Conservation (phyloP, 2,888 invertebrate genomes). For the Sthenelais limicola region DNA sequence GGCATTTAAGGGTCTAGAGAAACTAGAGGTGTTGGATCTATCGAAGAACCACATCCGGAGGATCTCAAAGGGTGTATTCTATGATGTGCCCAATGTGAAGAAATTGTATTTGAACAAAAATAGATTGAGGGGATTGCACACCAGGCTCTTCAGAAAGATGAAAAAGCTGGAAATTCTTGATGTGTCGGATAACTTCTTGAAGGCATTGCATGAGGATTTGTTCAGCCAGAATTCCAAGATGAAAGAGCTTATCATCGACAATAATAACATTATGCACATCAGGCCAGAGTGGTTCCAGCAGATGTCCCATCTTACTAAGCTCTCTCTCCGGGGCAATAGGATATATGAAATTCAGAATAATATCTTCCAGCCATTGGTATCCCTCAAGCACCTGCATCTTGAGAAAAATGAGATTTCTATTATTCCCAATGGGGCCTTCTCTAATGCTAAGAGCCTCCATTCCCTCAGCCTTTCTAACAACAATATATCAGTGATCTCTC, state of each 20-base stretch:
- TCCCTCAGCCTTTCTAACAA: slow-evolving; percentile 55
- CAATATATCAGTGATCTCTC: slow-evolving; percentile 53
- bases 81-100: slow-evolving; percentile 34
- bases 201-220: slow-evolving; percentile 39
- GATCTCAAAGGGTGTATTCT: slow-evolving; percentile 36
- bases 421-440: slow-evolving; percentile 53
- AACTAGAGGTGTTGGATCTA: slow-evolving; percentile 42
- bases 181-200: slow-evolving; percentile 46
- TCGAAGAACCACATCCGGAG: slow-evolving; percentile 41
- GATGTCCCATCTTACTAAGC: slow-evolving; percentile 51
- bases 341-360: slow-evolving; percentile 42
- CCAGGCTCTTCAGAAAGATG: slow-evolving; percentile 29
- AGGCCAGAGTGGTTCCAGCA: slow-evolving; percentile 54
- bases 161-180: slow-evolving; percentile 52
- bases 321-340: slow-evolving; percentile 56
- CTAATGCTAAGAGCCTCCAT: slow-evolving; percentile 50
- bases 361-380: slow-evolving; percentile 15
- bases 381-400: slow-evolving; percentile 51
- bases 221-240: slow-evolving; percentile 77
- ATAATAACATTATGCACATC: slow-evolving; percentile 57
- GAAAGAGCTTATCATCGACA: slow-evolving; percentile 52
- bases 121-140: slow-evolving; percentile 31
- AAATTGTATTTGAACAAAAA: slow-evolving; percentile 42
- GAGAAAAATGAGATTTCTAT: slow-evolving; percentile 54
- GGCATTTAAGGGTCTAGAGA: slow-evolving; percentile 33